These are phyloP conservation scores for Pandion haliaetus DNA, from an alignment of 2,113 vertebrate species.

Conservation along the genomic window DNA sequence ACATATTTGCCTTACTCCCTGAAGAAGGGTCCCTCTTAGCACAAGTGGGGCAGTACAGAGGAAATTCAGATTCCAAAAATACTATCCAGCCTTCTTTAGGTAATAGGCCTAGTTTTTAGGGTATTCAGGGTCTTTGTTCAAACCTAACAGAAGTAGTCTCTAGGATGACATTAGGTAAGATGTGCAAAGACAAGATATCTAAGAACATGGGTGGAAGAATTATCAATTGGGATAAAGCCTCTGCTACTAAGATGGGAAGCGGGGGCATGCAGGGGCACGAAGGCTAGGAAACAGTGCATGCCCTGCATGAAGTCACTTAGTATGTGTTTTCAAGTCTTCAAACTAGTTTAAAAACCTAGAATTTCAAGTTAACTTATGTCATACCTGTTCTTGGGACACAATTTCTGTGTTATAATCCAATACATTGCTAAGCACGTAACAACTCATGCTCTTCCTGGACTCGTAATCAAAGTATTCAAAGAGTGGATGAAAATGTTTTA, in stretches of 20 bases:
- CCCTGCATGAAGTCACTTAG: not conserved
- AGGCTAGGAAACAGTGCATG: not conserved
- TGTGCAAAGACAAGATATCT: not conserved
- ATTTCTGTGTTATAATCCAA: slow-evolving; percentile 96
- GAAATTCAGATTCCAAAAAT: not conserved
- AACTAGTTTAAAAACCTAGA: not conserved
- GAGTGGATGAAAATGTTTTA: slow-evolving; percentile 95
- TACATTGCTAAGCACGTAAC: slow-evolving; percentile 94
- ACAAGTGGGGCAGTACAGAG: not conserved
- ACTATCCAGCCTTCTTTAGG: not conserved
- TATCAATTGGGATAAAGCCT: not conserved
- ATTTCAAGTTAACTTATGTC: not conserved
- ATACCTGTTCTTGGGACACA: slow-evolving; percentile 93
- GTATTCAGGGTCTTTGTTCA: not conserved
- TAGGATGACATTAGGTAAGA: not conserved
- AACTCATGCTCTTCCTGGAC: slow-evolving; percentile 98
- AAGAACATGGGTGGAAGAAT: not conserved
- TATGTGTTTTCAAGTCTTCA: not conserved
- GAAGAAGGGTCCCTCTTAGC: not conserved
- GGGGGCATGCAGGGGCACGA: not conserved
- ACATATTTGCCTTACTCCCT: not conserved
- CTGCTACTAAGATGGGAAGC: not conserved
- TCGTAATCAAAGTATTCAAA: slow-evolving; percentile 99
- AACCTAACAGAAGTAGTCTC: not conserved
- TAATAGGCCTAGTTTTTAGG: not conserved